phyloP scores from a whole-genome alignment of 2,888 invertebrate genomes.

The Polydrusus tereticollis region DNA sequence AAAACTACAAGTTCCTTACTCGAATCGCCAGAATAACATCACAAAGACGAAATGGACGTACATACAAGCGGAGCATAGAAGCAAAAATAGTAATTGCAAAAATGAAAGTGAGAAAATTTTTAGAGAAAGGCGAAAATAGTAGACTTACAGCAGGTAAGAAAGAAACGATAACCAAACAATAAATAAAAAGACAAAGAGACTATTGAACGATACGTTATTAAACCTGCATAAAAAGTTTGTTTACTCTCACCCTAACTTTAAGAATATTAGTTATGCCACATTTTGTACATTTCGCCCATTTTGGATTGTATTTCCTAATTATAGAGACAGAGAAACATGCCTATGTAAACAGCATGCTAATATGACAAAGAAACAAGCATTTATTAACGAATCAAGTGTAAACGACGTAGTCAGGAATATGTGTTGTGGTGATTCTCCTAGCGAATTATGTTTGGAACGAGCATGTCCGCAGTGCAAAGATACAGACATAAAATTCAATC shows the following conservation, averaged over 20 bases:
- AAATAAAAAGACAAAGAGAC: conserved; percentile 32
- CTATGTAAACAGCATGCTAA: conserved; percentile 32
- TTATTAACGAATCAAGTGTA: conserved; percentile 5
- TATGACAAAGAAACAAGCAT: conserved; percentile 18
- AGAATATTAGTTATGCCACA: conserved; percentile 21
- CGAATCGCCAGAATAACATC: background rate
- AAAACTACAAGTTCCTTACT: background rate
- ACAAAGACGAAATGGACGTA: background rate
- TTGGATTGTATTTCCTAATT: conserved; percentile 11
- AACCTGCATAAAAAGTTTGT: conserved; percentile 30
- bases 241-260: background rate
- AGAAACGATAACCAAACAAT: conserved; percentile 28
- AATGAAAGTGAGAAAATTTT: conserved; percentile 10
- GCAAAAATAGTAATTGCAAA: background rate
- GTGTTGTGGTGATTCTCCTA: conserved; percentile 16
- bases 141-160: conserved; percentile 31
- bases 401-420: background rate
- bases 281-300: conserved; percentile 36
- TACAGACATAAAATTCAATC: background rate
- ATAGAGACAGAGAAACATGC: conserved; percentile 33
- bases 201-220: conserved; percentile 23
- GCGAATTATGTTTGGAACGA: conserved; percentile 33
- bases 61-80: background rate
- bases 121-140: conserved; percentile 33
- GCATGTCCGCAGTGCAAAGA: conserved; percentile 17